These are phyloP conservation scores for Trematocara macrostoma DNA, from an alignment of 2,113 vertebrate genomes.

Conservation along the genomic window DNA sequence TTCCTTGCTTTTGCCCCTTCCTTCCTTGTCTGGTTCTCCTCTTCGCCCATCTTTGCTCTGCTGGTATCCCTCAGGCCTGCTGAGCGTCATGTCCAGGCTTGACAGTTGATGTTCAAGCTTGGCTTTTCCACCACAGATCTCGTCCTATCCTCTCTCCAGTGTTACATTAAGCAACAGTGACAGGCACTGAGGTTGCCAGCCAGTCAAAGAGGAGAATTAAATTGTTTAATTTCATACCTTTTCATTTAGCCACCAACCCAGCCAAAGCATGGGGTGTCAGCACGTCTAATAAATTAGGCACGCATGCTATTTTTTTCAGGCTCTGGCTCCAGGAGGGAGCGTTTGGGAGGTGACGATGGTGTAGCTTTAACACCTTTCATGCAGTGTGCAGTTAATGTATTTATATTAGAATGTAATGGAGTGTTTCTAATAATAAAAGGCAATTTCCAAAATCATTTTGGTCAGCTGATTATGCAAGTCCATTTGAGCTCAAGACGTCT, in stretches of 20 bases:
- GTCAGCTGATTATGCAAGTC: conserved; percentile 47
- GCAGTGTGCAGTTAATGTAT: conserved; percentile 43
- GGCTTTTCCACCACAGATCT: conserved; percentile 26
- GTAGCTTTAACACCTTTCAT: conserved; percentile 43
- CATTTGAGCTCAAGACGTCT: conserved; percentile 28
- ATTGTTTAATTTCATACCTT: conserved; percentile 74
- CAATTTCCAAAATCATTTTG: conserved; percentile 56
- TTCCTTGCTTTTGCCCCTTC: background rate
- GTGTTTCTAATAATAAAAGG: conserved; percentile 65
- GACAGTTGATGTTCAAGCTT: conserved; percentile 44
- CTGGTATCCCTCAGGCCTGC: conserved; percentile 31
- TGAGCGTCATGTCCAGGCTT: conserved; percentile 26
- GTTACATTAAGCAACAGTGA: conserved; percentile 39
- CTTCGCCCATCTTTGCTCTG: background rate
- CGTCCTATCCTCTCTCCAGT: background rate
- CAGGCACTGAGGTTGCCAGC: conserved; percentile 33
- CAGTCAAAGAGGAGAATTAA: conserved; percentile 60
- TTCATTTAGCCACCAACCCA: conserved; percentile 40
- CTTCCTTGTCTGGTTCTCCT: background rate
- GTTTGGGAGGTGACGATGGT: background rate
- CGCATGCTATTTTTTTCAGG: conserved; percentile 23
- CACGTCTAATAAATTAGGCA: conserved; percentile 61
- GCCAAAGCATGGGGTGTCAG: conserved; percentile 20
- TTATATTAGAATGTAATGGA: conserved; percentile 60
- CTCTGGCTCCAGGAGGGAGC: background rate